Base-by-base conservation (phyloP, 2,797 vertebrate species). In the Pipistrellus nathusii region DNA sequence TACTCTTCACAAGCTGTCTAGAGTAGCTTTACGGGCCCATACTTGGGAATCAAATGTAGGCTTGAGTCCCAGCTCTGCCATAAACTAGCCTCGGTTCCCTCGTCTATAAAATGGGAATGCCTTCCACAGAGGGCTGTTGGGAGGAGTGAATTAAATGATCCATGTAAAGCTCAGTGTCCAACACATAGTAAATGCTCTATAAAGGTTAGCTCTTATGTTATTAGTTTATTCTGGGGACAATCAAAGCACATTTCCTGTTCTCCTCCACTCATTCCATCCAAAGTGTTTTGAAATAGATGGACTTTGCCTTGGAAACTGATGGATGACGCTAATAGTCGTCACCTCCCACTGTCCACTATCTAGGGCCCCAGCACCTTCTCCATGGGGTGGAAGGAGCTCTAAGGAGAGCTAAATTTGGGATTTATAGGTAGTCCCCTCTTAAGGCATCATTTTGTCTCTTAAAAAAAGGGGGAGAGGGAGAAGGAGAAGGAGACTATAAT, bases 131-230 rank as follows among this genome's bases (percentile, higher is more conserved):
- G 71, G 32, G 8, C 80, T 38, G 5, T 46, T 62, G 21, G 46
- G 68, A 87, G 41, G 76, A 27, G 21, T n/a, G 7, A 84, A 66
- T 71, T 77, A 85, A 94, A 76, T 82, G 85, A n/a, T 77, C 73
- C 62, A 21, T 8, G n/a, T 62, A 75, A 90, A 64, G 48, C 78
- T 90, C 85, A 48, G 87, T 72, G 77, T 71, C 94, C 64, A 53
- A 91, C 84, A 82, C 72, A 25, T 9, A 71, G 64, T 84, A 81
- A 94, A 66, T 12, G 17, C 68, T 53, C 85, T 27, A 5, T 94
- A 78, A 93, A 75, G 17, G 51, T 64, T 30, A 59, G 32, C 55
- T 66, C 25, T 88, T 75, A 5, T 11, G 7, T 57, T 66, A 27
- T 59, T 71, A 78, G 71, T 57, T 48, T 90, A 38, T 82, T 81